Conservation (phyloP, 1,140 invertebrate genomes). For the Drosophila obscura region DNA sequence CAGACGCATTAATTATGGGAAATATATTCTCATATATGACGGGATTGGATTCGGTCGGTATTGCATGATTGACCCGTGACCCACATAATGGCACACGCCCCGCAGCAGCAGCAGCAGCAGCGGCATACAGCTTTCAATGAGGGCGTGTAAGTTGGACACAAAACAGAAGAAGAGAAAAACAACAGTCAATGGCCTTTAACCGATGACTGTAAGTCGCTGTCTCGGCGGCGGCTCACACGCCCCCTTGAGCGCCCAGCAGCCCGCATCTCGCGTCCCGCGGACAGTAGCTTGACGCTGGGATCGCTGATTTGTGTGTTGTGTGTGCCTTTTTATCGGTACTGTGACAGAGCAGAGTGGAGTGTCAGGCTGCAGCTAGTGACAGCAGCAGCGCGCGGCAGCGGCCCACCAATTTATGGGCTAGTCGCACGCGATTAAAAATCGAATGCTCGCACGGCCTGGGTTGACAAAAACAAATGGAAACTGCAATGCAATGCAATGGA, state of each 20-base stretch:
- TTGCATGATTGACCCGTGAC: slow-evolving; percentile 73
- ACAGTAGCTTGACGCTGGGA: slow-evolving; percentile 29
- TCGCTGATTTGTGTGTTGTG: slow-evolving; percentile 66
- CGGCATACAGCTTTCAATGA: slow-evolving; percentile 29
- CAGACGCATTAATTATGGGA: slow-evolving; percentile 57
- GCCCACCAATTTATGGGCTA: slow-evolving; percentile 65
- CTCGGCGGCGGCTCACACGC: slow-evolving; percentile 48
- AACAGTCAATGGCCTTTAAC: slow-evolving; percentile 64
- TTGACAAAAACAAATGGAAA: slow-evolving; percentile 18
- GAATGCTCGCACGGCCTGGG: slow-evolving; percentile 28
- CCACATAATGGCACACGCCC: slow-evolving; percentile 68
- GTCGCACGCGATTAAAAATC: slow-evolving; percentile 74
- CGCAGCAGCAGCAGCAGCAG: slow-evolving; percentile 38
- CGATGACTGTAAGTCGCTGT: slow-evolving; percentile 7
- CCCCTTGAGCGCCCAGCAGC: slow-evolving; percentile 16
- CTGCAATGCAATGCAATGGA: slow-evolving; percentile 40
- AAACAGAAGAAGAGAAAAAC: slow-evolving; percentile 15
- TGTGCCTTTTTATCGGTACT: slow-evolving; percentile 25
- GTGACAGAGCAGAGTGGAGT: slow-evolving; percentile 20
- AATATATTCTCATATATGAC: slow-evolving; percentile 4
- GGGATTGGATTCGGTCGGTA: slow-evolving; percentile 13
- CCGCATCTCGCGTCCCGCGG: slow-evolving; percentile 55
- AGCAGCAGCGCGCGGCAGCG: slow-evolving; percentile 21
- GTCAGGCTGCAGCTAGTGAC: slow-evolving; percentile 14
- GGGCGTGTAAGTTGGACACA: slow-evolving; percentile 24